These are phyloP conservation scores for Augiades crinisus DNA, from an alignment of 2,888 invertebrate species.

Conservation along the genomic window DNA sequence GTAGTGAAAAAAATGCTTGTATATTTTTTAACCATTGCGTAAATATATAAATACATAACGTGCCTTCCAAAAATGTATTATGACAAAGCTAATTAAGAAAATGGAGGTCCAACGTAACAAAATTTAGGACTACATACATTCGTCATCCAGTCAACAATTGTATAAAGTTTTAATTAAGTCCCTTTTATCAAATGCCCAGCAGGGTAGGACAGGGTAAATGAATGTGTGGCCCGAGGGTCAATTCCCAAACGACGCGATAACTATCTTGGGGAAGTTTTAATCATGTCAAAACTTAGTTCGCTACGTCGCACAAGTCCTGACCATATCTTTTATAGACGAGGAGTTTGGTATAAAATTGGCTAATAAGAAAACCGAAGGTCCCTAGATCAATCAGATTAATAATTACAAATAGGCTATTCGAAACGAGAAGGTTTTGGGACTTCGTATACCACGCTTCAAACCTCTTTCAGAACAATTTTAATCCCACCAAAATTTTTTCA, in stretches of 20 bases:
- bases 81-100: conserved; percentile 36
- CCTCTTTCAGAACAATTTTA: too few species aligned
- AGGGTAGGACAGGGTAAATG: conserved; percentile 41
- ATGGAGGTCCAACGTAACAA: conserved; percentile 42
- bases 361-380: too few species aligned
- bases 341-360: not conserved
- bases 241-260: conserved; percentile 60
- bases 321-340: conserved; percentile 41
- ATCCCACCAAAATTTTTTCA: too few species aligned
- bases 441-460: too few species aligned
- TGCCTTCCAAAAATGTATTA: too few species aligned
- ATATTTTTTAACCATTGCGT: too few species aligned
- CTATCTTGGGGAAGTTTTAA: conserved; percentile 68
- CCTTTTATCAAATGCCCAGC: conserved; percentile 56
- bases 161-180: conserved; percentile 66
- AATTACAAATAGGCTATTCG: too few species aligned
- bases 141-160: conserved; percentile 38
- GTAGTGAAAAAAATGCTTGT: too few species aligned
- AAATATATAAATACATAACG: too few species aligned
- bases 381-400: too few species aligned
- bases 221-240: conserved; percentile 51
- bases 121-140: conserved; percentile 28
- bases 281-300: conserved; percentile 67
- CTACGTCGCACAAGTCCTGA: conserved; percentile 51
- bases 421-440: too few species aligned